Base-by-base conservation (phyloP, 2,888 invertebrate species). In the Dicranocentrus wangi region DNA sequence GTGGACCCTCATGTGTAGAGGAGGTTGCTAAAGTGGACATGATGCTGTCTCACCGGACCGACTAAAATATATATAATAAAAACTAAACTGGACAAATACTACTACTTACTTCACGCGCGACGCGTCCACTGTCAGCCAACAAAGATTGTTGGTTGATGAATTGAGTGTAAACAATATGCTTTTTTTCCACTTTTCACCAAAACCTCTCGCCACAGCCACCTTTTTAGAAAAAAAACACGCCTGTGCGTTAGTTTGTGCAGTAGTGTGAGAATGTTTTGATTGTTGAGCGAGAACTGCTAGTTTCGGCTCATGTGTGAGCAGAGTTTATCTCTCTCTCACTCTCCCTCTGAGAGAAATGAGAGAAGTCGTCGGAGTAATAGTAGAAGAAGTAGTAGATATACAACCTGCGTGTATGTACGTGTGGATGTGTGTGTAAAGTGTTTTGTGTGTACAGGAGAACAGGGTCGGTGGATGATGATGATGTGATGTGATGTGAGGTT, bases 201-300 rank as follows among this genome's bases (percentile, higher is more conserved):
- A 7, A 17, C 17, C 10, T 32, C 32, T 32, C 32, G 32, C n/a
- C n/a, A n/a, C n/a, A n/a, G n/a, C n/a, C n/a, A n/a, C n/a, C n/a
- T n/a, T n/a, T n/a, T n/a, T n/a, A n/a, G n/a, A n/a, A n/a, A n/a
- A n/a, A n/a, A n/a, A n/a, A n/a, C n/a, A n/a, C n/a, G n/a, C 5
- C 32, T 55, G 21, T 76, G 76, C 61, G n/a, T n/a, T n/a, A n/a
- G 65, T 60, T 55, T 78, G 70, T 78, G 69, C 61, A 51, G 60
- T 69, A 71, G 78, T 71, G 71, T 79, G 78, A 79, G 78, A 79
- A 70, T 79, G 78, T 79, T 79, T 79, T 79, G 78, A 79, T 79
- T 79, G 78, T 71, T 70, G 78, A 71, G 78, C 63, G 78, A 69
- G 63, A 70, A 65, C 70, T 71, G 63, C 61, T 71, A 65, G 70